A percentile compares a stretch with the other conserved stretches of the same genome.
Evolutionary conservation across 30 jellyfish, hydroid and myxozoan genomes (phyloP).

Genomic region (Chrysaora quinquecirrha): DNA sequence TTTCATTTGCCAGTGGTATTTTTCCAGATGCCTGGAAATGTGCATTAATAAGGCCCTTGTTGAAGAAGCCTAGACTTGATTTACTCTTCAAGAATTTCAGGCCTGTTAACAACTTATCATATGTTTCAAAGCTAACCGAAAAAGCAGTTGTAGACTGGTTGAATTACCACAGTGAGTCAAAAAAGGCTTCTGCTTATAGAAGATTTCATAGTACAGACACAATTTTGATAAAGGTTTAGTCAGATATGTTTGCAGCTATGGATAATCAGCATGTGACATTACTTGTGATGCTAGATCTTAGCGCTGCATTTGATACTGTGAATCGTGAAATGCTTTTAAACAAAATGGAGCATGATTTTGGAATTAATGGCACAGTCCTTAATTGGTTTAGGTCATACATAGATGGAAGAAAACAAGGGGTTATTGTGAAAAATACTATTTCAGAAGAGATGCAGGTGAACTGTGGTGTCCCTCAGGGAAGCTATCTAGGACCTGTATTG

Average conservation of each 20-base stretch:
- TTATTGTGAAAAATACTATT: conserved; percentile 10
- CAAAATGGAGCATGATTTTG: conserved; percentile 10
- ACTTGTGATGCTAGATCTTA: conserved; percentile 38
- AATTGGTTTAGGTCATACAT: conserved; percentile 43
- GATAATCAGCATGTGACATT: conserved; percentile 40
- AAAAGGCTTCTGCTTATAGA: conserved; percentile 30
- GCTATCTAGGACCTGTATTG: conserved; percentile 38
- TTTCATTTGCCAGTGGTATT: background rate
- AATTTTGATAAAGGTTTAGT: conserved; percentile 36
- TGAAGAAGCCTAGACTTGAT: conserved; percentile 49
- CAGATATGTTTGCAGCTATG: conserved; percentile 41
- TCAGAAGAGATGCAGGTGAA: conserved; percentile 2
- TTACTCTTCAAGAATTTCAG: conserved; percentile 32
- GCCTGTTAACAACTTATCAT: conserved; percentile 54
- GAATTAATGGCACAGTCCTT: conserved; percentile 30
- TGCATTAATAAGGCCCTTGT: conserved; percentile 26
- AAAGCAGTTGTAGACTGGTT: conserved; percentile 32
- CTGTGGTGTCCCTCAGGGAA: conserved; percentile 41
- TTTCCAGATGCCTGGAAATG: conserved; percentile 54
- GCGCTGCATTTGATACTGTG: conserved; percentile 51
- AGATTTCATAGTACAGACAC: conserved; percentile 56
- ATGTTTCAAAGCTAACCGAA: conserved; percentile 42
- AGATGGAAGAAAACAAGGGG: conserved; percentile 25
- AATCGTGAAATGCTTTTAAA: background rate
- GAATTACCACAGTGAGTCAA: conserved; percentile 23